Evolutionary conservation across 2,888 invertebrate genomes (phyloP), one percentile per base, ranked within the genome.

Genomic region (Lordiphosa andalusiaca): DNA sequence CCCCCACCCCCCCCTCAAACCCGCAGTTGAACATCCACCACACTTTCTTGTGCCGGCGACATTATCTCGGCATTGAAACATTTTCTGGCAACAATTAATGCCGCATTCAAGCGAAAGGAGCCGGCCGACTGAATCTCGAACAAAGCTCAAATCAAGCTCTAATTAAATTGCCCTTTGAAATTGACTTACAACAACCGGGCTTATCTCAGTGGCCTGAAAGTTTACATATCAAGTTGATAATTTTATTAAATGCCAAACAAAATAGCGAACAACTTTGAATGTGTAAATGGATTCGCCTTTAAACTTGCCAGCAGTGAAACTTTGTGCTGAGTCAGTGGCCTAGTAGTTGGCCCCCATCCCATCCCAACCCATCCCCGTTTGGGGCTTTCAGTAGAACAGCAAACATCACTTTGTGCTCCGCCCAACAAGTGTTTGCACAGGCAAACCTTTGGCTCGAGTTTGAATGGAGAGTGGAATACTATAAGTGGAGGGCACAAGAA

Each of bases 401-500:
- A 77, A 77, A 83, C 76, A 80, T 68, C 67, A 80, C 78, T 78
- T 78, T 78, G 78, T 71, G 83, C 71, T 75, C 81, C 72, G 71
- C 65, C 71, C 69, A 78, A 80, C 71, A 84, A 86, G 86, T 86
- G 84, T 86, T 86, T 85, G 84, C 84, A 67, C 64, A 61, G 53
- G 63, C 65, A 49, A 76, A 81, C 81, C 67, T 68, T 81, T 81
- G 65, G 58, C 59, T 60, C 73, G 66, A 71, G 69, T 78, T 66
- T 67, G 47, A 55, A 71, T 38, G 25, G 44, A 7, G 10, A 60
- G 51, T 37, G 50, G 25, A 10, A 30, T 38, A 39, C 23, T 49
- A 37, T 38, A 38, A n/a, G 35, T 30, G 33, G 36, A 46, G 30
- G 23, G n/a, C n/a, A 13, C 36, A 51, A 2, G 4, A 61, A 78